phyloP scores from a whole-genome alignment of 2,113 vertebrate species.

The Sphyrna mokarran region DNA sequence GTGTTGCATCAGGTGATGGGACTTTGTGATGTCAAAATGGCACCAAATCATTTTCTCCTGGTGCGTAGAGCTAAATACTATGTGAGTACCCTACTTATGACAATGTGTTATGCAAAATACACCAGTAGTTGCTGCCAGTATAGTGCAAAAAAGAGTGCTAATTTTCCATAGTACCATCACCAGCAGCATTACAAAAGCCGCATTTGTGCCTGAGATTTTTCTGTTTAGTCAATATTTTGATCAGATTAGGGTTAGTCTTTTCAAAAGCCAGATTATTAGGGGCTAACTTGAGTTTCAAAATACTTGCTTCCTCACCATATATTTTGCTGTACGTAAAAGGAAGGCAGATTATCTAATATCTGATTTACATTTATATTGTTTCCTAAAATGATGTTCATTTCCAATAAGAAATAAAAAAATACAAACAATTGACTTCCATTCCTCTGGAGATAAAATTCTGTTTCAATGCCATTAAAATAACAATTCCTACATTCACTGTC shows the following conservation, averaged over 20 bases:
- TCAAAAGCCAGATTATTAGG: neutral
- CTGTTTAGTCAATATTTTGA: neutral
- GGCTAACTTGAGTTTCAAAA: neutral
- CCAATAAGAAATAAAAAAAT: neutral
- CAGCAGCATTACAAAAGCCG: neutral
- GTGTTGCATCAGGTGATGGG: too few relatives aligned
- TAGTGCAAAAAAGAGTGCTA: too few relatives aligned
- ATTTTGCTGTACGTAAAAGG: neutral
- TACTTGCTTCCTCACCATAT: neutral
- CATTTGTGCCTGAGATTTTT: neutral
- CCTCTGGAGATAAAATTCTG: neutral
- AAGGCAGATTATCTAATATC: neutral
- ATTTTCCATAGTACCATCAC: too few relatives aligned
- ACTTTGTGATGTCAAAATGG: too few relatives aligned
- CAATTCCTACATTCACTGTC: neutral
- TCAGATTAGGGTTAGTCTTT: neutral
- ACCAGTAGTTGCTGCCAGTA: too few relatives aligned
- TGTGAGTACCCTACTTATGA: neutral
- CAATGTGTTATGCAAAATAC: too few relatives aligned
- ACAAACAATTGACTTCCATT: neutral
- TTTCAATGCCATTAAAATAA: neutral
- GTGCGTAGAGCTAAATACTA: too few relatives aligned
- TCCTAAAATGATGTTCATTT: neutral
- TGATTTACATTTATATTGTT: constrained; percentile 26
- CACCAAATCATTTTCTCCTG: too few relatives aligned